Evolutionary conservation across 1,140 invertebrate species (phyloP), one percentile per base, ranked within the genome.

Genomic region (Goniozus legneri): DNA sequence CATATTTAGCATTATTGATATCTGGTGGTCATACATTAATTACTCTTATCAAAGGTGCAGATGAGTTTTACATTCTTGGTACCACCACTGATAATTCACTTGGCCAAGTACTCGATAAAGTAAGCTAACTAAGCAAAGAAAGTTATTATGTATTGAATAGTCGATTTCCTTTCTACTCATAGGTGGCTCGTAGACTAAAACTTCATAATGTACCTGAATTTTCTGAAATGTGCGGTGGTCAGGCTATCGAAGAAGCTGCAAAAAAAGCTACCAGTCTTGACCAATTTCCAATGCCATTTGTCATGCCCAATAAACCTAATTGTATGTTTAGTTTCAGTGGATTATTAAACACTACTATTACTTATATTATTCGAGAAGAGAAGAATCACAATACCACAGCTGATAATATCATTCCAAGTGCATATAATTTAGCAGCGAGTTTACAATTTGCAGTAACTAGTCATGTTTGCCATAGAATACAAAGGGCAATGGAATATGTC

Each of bases 1-100:
- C 96, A 36, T 98, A 90, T 77, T 71, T 98, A 35, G 86, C 89
- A 16, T 71, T 97, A 8, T 75, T 98, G 2, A 85, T 95, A 48
- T 97, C 94, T 63, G 93, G 93, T 44, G 95, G 95, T 7, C 93
- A 98, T 67, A 89, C 89, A 75, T 77, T 97, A 36, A 64, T 98
- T 43, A 84, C 85, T 30, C 61, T 97, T 13, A 92, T 85, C 2
- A 78, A 85, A 65, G 80, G 79, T 64, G 79, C 93, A 14, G 79
- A 89, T 48, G 78, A 89, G 30, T 95, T 95, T 77, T 70, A 84
- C 8, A 69, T 93, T 30, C 76, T 97, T 8, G 95, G 95, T 3
- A 73, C 84, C 52, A 82, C 80, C 27, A 51, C 87, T 14, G 92
- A 97, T 76, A 85, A 90, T 78, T 83, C 95, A 35, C 93, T 94